phyloP scores from a whole-genome alignment of 2,797 vertebrate species.

The Apogon talboti region DNA sequence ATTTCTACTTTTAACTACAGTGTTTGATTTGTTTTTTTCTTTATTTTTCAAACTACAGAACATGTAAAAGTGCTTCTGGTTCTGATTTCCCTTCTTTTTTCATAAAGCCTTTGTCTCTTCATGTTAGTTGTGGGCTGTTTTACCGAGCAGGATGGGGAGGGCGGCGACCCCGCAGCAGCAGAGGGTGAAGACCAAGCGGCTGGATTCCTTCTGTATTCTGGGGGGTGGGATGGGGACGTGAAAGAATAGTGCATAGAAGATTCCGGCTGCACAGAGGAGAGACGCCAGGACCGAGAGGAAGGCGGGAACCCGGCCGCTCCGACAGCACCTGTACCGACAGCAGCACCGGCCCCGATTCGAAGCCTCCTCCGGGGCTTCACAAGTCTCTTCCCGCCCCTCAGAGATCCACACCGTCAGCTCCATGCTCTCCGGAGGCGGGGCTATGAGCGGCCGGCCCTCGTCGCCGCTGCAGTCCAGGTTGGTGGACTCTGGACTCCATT shows the following conservation, averaged over 20 bases:
- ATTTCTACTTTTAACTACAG: too few relatives aligned
- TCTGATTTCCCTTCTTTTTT: too few relatives aligned
- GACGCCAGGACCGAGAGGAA: slow-evolving; percentile 76
- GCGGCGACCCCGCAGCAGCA: slow-evolving; percentile 79
- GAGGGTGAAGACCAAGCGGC: slow-evolving; percentile 78
- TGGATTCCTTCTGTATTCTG: slow-evolving; percentile 64
- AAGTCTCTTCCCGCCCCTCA: slow-evolving; percentile 47
- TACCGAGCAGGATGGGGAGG: slow-evolving; percentile 81
- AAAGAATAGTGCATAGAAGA: slow-evolving; percentile 82
- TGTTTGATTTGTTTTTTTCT: too few relatives aligned
- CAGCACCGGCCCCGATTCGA: slow-evolving; percentile 43
- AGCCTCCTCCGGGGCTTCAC: slow-evolving; percentile 29
- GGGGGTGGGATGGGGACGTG: slow-evolving; percentile 78
- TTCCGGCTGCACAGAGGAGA: slow-evolving; percentile 73
- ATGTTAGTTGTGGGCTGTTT: too few relatives aligned
- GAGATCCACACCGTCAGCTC: slow-evolving; percentile 75
- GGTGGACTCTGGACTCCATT: slow-evolving; percentile 73
- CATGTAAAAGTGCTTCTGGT: too few relatives aligned
- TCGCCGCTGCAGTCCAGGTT: slow-evolving; percentile 61
- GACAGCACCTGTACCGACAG: slow-evolving; percentile 73
- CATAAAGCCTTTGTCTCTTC: too few relatives aligned
- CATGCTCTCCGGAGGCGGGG: slow-evolving; percentile 67
- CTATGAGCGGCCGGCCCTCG: slow-evolving; percentile 75
- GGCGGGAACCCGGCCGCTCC: slow-evolving; percentile 66
- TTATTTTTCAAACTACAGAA: too few relatives aligned